Base-by-base conservation (phyloP, 2,797 vertebrate species). In the Gallinago solitaria region DNA sequence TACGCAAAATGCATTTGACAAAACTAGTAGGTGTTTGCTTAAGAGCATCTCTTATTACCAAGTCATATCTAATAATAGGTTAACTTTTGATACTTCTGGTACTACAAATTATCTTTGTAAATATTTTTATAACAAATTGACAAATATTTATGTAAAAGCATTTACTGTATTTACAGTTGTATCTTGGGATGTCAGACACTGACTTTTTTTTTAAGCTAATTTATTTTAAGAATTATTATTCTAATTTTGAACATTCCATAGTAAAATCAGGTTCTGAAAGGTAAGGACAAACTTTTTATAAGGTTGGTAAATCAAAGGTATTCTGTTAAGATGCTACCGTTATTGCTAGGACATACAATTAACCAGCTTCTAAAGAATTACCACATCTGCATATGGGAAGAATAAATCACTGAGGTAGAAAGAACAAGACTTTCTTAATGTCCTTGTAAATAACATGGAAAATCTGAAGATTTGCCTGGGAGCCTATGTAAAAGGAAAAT, bases 371-470 rank as follows among this genome's bases (percentile, higher is more conserved):
- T 87, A 79, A 94, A 94, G 90, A 92, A 90, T 90, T 88, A 79
- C 33, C 24, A 39, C 35, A 80, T 95, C 85, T 93, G 67, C 80
- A 83, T 93, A 76, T n/a, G 48, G 70, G 56, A 71, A 93, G 70
- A 92, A 79, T 91, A 95, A 94, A 90, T 95, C 85, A 67, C 69
- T 60, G 79, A 79, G 63, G 20, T 68, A 91, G 80, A 91, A 91
- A 88, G 73, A 78, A 76, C 67, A 80, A 94, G 90, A 87, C 63
- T 70, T 94, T 84, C 79, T 91, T 84, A 88, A 90, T 50, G 88
- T 93, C 95, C 89, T 95, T 94, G 77, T 94, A 95, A 95, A 96
- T 95, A 96, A 87, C 28, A 47, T 56, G 48, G 56, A 89, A 95
- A 93, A 91, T 67, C 67, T 84, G 63, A 96, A 89, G 90, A 91